Evolutionary conservation across 2,113 vertebrate species (phyloP).

Genomic region (Neomonachus schauinslandi): DNA sequence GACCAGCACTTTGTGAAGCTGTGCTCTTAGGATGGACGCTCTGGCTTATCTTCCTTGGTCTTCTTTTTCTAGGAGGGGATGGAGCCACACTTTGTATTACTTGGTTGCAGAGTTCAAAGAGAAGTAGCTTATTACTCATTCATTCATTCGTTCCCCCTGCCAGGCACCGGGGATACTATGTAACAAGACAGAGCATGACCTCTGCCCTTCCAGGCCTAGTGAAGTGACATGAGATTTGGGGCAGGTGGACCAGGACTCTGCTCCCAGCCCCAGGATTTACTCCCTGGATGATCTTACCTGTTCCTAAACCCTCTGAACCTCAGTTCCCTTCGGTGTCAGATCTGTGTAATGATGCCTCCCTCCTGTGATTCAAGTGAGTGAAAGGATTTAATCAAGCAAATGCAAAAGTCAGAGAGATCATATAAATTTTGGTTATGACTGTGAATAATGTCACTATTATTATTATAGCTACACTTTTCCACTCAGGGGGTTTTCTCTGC

Average conservation of each 20-base stretch:
- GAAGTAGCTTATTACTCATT: not conserved
- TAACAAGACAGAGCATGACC: not conserved
- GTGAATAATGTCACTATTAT: not conserved
- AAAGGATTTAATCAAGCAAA: slow-evolving; percentile 25
- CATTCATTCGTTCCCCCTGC: not conserved
- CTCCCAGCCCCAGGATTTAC: not conserved
- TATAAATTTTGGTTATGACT: not conserved
- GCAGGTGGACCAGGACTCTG: not conserved
- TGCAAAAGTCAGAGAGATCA: not conserved
- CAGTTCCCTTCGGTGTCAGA: not conserved
- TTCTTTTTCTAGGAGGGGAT: not conserved
- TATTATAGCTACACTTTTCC: not conserved
- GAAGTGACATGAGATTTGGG: not conserved
- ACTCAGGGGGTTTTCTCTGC: slow-evolving; percentile 2
- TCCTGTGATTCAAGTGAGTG: not conserved
- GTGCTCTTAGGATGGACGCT: not conserved
- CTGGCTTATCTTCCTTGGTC: not conserved
- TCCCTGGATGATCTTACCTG: not conserved
- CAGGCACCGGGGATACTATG: not conserved
- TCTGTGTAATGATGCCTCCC: not conserved
- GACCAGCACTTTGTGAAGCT: not conserved
- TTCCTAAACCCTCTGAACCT: slow-evolving; percentile 44
- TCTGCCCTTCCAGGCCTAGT: not conserved
- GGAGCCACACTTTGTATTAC: not conserved
- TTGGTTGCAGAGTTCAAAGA: not conserved